A percentile compares a stretch with the other conserved stretches of the same genome.
Evolutionary conservation across 2,888 invertebrate species (phyloP).

Genomic region (Tinea pellionella): DNA sequence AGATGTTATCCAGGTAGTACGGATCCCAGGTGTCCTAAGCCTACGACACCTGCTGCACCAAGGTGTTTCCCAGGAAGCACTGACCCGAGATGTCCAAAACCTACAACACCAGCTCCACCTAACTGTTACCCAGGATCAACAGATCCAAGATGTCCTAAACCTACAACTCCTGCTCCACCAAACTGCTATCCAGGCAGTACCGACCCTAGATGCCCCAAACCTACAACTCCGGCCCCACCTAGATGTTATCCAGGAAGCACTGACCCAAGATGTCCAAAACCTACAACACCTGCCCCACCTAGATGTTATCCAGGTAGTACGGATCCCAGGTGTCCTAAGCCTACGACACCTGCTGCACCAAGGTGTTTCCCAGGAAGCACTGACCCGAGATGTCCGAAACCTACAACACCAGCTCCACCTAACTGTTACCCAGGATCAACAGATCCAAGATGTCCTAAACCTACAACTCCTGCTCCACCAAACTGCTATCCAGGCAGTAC

Average conservation of each 20-base stretch:
- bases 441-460: constrained; percentile 28
- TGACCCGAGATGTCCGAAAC: too few relatives aligned
- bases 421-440: constrained; percentile 27
- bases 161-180: constrained; percentile 26
- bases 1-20: constrained; percentile 21
- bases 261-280: constrained; percentile 27
- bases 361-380: too few relatives aligned
- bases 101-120: constrained; percentile 23
- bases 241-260: constrained; percentile 25
- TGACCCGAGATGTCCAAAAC: constrained; percentile 32
- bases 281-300: too few relatives aligned
- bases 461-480: constrained; percentile 24
- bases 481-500: constrained; percentile 30
- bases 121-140: constrained; percentile 24
- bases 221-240: too few relatives aligned
- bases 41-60: constrained; percentile 24
- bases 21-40: constrained; percentile 31
- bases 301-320: constrained; percentile 21
- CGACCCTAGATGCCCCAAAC: constrained; percentile 21
- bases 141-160: constrained; percentile 21
- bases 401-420: too few relatives aligned
- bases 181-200: constrained; percentile 23
- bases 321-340: too few relatives aligned
- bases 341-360: too few relatives aligned
- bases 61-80: constrained; percentile 35